Evolutionary conservation across 2,797 vertebrate genomes (phyloP).

Genomic region (Chaetodon trifasciatus): DNA sequence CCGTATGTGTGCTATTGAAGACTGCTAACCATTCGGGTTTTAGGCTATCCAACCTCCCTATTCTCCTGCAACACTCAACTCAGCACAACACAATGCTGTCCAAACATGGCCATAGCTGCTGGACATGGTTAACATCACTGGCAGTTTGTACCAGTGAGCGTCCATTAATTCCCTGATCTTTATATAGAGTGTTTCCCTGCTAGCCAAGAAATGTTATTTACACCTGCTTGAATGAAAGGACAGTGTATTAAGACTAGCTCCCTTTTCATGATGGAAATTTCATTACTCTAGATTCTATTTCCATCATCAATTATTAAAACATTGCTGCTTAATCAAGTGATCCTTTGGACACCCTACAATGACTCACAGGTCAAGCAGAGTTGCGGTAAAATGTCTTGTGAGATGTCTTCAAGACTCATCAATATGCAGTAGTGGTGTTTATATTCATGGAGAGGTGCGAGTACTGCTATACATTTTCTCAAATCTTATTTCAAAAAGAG

Average conservation of each 20-base stretch:
- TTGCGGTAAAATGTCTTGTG: conserved; percentile 6
- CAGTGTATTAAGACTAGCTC: conserved; percentile 78
- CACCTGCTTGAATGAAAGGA: conserved; percentile 74
- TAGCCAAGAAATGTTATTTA: conserved; percentile 72
- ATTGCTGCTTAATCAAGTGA: conserved; percentile 79
- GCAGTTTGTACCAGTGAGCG: conserved; percentile 17
- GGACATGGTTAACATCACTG: conserved; percentile 50
- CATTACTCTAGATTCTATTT: conserved; percentile 91
- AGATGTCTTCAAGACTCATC: conserved; percentile 16
- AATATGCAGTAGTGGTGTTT: neutral
- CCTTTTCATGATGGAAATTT: conserved; percentile 94
- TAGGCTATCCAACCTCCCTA: neutral
- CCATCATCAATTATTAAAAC: conserved; percentile 95
- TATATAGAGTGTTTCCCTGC: conserved; percentile 44
- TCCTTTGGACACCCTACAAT: conserved; percentile 43
- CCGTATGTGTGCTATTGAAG: neutral
- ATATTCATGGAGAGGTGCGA: neutral
- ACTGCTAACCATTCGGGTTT: conserved; percentile 23
- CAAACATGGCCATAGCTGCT: conserved; percentile 41
- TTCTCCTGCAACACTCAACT: conserved; percentile 13
- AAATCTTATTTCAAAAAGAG: conserved; percentile 34
- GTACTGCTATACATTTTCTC: neutral
- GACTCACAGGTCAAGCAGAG: conserved; percentile 48
- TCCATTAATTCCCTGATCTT: conserved; percentile 64
- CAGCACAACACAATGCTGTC: neutral